Evolutionary conservation across 2,888 invertebrate genomes (phyloP).

Genomic region (Mythimna pallens): DNA sequence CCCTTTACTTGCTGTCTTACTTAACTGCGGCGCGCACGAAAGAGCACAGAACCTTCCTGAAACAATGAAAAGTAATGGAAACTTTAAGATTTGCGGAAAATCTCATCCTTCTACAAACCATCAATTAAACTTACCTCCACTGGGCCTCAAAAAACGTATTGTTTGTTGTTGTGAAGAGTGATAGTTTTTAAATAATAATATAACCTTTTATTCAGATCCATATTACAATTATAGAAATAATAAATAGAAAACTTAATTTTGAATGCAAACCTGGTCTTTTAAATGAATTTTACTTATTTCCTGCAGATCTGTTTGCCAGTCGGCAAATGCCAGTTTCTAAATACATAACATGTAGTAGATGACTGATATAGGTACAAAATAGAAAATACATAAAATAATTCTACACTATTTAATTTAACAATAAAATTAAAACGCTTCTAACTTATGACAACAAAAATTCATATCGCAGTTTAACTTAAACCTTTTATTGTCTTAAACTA

Average conservation of each 20-base stretch:
- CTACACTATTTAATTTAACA: too few species aligned
- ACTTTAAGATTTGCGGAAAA: background rate
- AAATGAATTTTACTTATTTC: background rate
- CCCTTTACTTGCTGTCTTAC: constrained; percentile 44
- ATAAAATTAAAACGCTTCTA: too few species aligned
- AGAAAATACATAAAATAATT: too few species aligned
- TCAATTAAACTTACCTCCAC: background rate
- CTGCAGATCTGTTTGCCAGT: background rate
- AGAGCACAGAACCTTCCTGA: constrained; percentile 20
- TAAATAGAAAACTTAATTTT: background rate
- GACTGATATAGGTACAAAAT: too few species aligned
- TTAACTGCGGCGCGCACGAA: constrained; percentile 10
- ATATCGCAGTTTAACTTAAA: too few species aligned
- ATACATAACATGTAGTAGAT: too few species aligned
- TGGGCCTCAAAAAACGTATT: too few species aligned
- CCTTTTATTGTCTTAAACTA: too few species aligned
- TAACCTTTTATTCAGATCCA: background rate
- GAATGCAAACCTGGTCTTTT: background rate
- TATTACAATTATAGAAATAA: background rate
- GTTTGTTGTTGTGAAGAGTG: too few species aligned
- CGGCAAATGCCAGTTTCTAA: too few species aligned
- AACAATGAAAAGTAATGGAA: constrained; percentile 25
- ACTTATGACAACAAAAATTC: too few species aligned
- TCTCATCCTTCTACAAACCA: background rate
- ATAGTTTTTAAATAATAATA: background rate